These are phyloP conservation scores for Trichogramma dendrolimi DNA, from an alignment of 2,888 invertebrate genomes.

Conservation along the genomic window DNA sequence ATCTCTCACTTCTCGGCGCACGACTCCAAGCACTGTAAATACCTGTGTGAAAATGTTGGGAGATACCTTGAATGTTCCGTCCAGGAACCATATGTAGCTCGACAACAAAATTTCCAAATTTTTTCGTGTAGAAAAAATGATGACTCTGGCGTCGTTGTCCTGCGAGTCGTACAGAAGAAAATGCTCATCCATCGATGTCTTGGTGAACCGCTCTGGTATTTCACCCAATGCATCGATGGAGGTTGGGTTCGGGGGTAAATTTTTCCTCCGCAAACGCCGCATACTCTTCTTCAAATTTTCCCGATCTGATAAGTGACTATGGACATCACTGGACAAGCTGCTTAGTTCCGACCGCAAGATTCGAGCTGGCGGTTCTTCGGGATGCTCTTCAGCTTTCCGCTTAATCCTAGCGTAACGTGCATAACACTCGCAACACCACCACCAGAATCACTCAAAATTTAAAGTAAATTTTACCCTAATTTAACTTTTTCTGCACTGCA, in stretches of 20 bases:
- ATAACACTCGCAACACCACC: background rate
- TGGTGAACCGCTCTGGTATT: background rate
- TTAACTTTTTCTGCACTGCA: background rate
- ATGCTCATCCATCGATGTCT: background rate
- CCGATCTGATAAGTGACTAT: background rate
- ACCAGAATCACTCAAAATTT: background rate
- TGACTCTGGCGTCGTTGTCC: background rate
- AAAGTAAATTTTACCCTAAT: background rate
- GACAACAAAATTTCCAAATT: background rate
- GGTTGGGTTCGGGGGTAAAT: background rate
- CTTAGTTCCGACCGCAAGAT: background rate
- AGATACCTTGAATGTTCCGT: too few relatives aligned
- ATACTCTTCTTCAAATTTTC: background rate
- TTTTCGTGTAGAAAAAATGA: background rate
- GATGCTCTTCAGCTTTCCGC: background rate
- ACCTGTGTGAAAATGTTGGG: too few relatives aligned
- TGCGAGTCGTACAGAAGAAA: background rate
- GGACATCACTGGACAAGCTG: background rate
- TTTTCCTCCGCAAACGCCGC: background rate
- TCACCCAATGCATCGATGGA: background rate
- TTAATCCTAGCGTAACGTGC: background rate
- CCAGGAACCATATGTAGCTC: background rate
- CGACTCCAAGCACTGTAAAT: too few relatives aligned
- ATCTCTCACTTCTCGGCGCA: too few relatives aligned
- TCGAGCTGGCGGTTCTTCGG: too few relatives aligned